Base-by-base conservation (phyloP, 2,888 invertebrate species). In the Drosophila longiperda region DNA sequence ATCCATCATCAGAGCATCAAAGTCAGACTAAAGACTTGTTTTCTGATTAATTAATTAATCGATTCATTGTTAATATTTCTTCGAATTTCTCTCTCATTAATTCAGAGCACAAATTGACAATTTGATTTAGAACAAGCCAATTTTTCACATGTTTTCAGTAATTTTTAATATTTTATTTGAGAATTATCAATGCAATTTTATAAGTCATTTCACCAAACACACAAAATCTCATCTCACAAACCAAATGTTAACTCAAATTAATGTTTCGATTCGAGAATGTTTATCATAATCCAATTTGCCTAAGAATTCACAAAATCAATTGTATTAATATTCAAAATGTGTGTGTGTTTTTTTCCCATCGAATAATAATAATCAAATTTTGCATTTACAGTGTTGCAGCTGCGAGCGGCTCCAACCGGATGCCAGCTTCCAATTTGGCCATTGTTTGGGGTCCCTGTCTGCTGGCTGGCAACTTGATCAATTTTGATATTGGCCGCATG, bases 401-500 rank as follows among this genome's bases (percentile, higher is more conserved):
- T 23, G 88, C 90, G 59, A 90, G 91, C 75, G 72, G 77, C 23
- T 90, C 91, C 57, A 93, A 93, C 86, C 91, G 93, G 20, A 93
- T 93, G 93, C 92, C 92, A 55, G 92, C 93, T 64, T 92, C 92
- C n/a, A 93, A 93, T 80, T 66, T 93, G 80, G 93, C 93, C 48
- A 93, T 93, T 58, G 93, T 93, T 23, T 93, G 93, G 93, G 93
- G 93, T 9, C 93, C 93, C 6, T 93, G 93, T 48, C 79, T 93
- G 53, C 78, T 93, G 62, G 90, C 92, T 8, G 89, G 90, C 34
- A 92, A 92, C 54, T 91, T 91, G 38, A 90, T 90, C 29, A 87
- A 87, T 45, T 90, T 92, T 61, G 92, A 93, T 61, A 92, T 93
- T 60, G 92, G 91, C 0, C 91, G 93, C 50, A 92, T 92, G 91